These are phyloP conservation scores for Lepeophtheirus nordmannii DNA, from an alignment of 2,888 invertebrate species.

Conservation along the genomic window DNA sequence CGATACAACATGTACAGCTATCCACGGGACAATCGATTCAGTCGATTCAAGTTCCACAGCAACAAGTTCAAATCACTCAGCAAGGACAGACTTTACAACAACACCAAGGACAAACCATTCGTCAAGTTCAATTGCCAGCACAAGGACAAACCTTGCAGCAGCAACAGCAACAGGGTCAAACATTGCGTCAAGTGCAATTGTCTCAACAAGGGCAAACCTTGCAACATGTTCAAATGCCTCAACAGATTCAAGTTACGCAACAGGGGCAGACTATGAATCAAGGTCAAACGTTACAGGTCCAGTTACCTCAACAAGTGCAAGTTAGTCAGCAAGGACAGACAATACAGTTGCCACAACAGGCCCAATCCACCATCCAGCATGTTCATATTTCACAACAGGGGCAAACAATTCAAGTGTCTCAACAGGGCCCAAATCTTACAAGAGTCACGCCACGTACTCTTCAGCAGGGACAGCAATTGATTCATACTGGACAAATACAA, in stretches of 20 bases:
- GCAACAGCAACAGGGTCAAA: conserved; percentile 13
- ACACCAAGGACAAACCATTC: neutral
- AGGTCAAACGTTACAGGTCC: conserved; percentile 7
- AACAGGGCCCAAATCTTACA: neutral
- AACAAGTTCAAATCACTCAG: neutral
- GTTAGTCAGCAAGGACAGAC: conserved; percentile 30
- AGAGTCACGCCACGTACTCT: neutral
- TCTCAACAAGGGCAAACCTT: neutral
- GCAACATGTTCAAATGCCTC: conserved; percentile 17
- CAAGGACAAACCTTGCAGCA: conserved; percentile 19
- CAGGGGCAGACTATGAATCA: neutral
- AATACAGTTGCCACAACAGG: neutral
- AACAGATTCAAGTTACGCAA: neutral
- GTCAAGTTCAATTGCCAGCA: neutral
- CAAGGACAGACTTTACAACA: neutral
- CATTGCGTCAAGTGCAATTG: neutral
- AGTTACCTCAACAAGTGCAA: conserved; percentile 18
- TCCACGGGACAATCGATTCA: neutral
- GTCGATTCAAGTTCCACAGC: neutral
- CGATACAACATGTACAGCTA: neutral
- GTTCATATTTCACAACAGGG: neutral
- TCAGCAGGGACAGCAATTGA: conserved; percentile 39
- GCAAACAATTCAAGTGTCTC: neutral
- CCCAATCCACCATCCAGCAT: neutral
- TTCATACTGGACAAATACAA: conserved; percentile 18